phyloP scores from a whole-genome alignment of 2,797 vertebrate genomes.

The Notolepis coatsorum region DNA sequence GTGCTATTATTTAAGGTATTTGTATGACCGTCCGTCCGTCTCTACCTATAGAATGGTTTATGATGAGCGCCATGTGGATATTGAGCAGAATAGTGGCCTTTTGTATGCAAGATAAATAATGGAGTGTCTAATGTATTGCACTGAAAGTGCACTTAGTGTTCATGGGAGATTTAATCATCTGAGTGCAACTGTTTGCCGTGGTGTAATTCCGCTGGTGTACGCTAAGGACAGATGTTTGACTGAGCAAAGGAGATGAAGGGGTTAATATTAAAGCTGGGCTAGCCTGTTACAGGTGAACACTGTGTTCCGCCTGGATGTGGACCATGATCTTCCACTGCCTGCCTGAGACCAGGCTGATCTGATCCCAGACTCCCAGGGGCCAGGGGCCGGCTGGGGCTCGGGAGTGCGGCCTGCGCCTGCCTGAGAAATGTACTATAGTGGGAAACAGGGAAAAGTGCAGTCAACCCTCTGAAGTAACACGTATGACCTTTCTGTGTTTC shows the following conservation, averaged over 20 bases:
- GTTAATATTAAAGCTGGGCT: constrained; percentile 12
- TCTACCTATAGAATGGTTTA: background rate
- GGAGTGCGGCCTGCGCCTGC: background rate
- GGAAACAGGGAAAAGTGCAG: background rate
- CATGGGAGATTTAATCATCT: constrained; percentile 61
- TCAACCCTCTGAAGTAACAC: background rate
- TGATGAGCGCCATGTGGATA: constrained; percentile 8
- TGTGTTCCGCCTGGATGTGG: constrained; percentile 1
- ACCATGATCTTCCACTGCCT: constrained; percentile 3
- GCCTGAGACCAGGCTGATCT: background rate
- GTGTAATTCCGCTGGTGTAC: constrained; percentile 16
- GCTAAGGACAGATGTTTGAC: constrained; percentile 27
- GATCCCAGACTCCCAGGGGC: background rate
- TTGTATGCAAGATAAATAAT: constrained; percentile 43
- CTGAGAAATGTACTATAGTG: background rate
- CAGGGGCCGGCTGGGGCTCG: background rate
- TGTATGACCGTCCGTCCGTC: no score
- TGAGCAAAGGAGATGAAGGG: constrained; percentile 20
- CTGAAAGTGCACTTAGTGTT: constrained; percentile 54
- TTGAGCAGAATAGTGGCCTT: constrained; percentile 5
- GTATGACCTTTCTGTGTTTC: no score
- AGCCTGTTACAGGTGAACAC: background rate
- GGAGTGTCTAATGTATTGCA: constrained; percentile 48
- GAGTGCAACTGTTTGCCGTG: constrained; percentile 27
- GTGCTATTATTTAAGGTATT: no score